Evolutionary conservation across 2,888 invertebrate genomes (phyloP), one percentile per base, ranked within the genome.

Genomic region (Spodoptera exigua): DNA sequence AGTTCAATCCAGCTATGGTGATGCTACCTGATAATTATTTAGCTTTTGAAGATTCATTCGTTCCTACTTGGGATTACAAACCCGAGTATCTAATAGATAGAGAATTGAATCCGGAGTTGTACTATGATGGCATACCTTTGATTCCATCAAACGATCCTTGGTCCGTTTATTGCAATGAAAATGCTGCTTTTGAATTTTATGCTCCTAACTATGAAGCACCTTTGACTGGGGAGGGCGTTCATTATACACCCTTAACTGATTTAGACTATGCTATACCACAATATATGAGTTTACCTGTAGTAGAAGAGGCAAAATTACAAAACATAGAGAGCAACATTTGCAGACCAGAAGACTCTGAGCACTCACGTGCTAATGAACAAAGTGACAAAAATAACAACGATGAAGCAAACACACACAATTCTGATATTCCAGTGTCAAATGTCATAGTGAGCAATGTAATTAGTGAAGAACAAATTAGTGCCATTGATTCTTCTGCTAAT

Each of bases 31-130:
- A 94, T 75, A 93, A 90, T 78, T 94, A 94, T 80, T 84, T 94
- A 77, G 92, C 93, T n/a, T 93, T 94, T 76, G 94, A 95, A 86
- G 94, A 94, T 84, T 90, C 93, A 5, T 94, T 93, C 80, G 92
- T 94, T 55, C 93, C 94, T 35, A 80, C 89, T 5, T 94, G 93
- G 91, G 88, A 91, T 51, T 93, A 89, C 65, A 91, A 90, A 76
- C 89, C 92, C 35, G 90, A 92, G 70, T 81, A 86, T 71, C 69
- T 90, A 46, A 71, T 83, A 14, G 85, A 88, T 60, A 84, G 83
- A 63, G 86, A 88, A 57, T 79, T 84, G 45, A 89, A 89, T 74
- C 79, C 87, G 16, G 89, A 88, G 17, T 67, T 91, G 16, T 93
- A 89, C 73, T 93, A 89, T 69, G 91, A 92, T 70, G 90, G 89